Conservation (phyloP, 2,113 vertebrate genomes). For the Eulemur macaco region DNA sequence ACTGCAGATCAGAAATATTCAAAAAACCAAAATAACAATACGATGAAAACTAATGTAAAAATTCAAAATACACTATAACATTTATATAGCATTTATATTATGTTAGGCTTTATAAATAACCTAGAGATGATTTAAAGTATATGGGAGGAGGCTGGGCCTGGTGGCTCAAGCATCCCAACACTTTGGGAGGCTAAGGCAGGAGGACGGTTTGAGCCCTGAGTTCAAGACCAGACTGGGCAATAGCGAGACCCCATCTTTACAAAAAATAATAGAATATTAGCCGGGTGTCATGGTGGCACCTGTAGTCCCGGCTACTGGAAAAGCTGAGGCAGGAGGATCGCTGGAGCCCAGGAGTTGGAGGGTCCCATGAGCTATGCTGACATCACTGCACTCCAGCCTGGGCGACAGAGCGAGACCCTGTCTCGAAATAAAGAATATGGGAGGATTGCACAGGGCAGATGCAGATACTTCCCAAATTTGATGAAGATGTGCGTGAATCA, state of each 20-base stretch:
- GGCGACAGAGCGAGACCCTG: neutral
- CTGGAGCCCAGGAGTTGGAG: neutral
- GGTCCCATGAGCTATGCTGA: accelerated
- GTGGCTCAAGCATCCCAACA: neutral
- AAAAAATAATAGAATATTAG: neutral
- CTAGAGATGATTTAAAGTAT: too few relatives aligned
- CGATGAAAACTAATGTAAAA: too few relatives aligned
- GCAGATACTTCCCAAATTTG: neutral
- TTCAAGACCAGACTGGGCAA: neutral
- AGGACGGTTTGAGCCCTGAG: neutral
- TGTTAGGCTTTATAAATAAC: too few relatives aligned
- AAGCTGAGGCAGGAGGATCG: neutral
- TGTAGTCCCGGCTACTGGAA: neutral
- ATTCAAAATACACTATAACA: too few relatives aligned
- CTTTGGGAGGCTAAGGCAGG: neutral
- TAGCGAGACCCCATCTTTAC: neutral
- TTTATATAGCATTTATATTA: too few relatives aligned
- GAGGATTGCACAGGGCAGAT: neutral
- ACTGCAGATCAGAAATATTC: too few relatives aligned
- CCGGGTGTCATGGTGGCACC: accelerated
- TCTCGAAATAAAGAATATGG: neutral
- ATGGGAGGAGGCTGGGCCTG: too few relatives aligned
- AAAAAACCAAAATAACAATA: too few relatives aligned
- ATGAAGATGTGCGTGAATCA: neutral
- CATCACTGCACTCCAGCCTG: neutral